phyloP scores from a whole-genome alignment of 2,113 vertebrate species.

The Excalfactoria chinensis region DNA sequence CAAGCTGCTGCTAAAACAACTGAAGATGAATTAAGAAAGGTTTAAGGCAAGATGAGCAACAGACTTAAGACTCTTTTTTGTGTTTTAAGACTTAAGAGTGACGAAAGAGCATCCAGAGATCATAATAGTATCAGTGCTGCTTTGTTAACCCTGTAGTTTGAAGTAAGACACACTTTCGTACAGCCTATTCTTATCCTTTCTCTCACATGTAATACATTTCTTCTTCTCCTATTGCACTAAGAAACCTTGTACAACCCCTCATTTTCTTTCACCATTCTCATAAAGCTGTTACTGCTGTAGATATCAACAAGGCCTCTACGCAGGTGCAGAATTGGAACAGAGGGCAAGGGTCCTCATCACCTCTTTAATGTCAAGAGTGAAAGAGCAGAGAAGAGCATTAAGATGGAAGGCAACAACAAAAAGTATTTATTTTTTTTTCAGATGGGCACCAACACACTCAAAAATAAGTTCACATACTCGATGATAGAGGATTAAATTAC shows the following conservation, averaged over 20 bases:
- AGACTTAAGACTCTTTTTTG: not conserved
- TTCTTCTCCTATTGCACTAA: not conserved
- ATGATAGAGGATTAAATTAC: slow-evolving; percentile 51
- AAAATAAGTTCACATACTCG: not conserved
- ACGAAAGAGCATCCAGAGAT: not conserved
- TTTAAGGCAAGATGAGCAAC: not conserved
- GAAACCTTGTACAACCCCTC: not conserved
- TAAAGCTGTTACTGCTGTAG: not conserved
- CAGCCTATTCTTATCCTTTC: not conserved
- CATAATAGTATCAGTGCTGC: not conserved
- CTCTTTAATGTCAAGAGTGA: not conserved
- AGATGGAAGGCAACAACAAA: slow-evolving; percentile 31
- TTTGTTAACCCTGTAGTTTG: not conserved
- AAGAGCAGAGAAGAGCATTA: not conserved
- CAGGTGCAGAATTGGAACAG: not conserved
- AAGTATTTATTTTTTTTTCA: not conserved
- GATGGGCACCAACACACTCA: not conserved
- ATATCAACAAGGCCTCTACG: not conserved
- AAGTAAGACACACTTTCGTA: rapidly evolving
- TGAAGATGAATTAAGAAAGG: not conserved
- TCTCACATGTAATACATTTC: not conserved
- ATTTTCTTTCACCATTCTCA: not conserved
- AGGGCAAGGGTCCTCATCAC: not conserved
- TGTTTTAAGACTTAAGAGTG: not conserved
- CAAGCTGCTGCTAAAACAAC: not conserved